Evolutionary conservation across 2,888 invertebrate species (phyloP), one percentile per base, ranked within the genome.

Genomic region (Micropterix aruncella): DNA sequence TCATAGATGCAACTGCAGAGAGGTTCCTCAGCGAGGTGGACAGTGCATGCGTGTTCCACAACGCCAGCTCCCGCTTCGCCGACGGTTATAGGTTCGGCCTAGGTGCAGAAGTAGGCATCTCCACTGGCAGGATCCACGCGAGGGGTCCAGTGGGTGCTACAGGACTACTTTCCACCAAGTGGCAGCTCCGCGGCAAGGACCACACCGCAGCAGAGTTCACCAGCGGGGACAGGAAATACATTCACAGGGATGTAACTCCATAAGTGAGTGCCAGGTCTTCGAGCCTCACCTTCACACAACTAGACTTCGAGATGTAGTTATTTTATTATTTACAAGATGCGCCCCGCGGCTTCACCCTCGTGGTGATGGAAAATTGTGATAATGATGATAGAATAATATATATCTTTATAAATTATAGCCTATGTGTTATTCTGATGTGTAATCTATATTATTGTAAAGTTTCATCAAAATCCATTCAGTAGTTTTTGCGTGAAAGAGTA

Each of bases 1-100:
- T 57, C 62, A 49, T 55, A 73, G 73, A 50, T 36, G 59, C 60
- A 16, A 63, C 58, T 44, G 88, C 90, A 1, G 62, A 70, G 40
- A 65, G 72, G 48, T 94, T 93, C 70, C 71, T 87, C 53, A 67
- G 75, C 38, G 74, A 77, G 52, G 84, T 92, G 3, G 93, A 93
- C 66, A 90, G 90, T 57, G 92, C 93, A 2, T 93, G 93, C 63
- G 93, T 92, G 9, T 93, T 94, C 67, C 90, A 89, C 60, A 94
- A 93, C 60, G 84, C 85, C 19, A 83, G 83, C 56, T 85, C 89
- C 1, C 70, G 92, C 53, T 93, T 93, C 61, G 83, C 93, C 39
- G 93, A 94, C 64, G 93, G 93, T 19, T 94, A 86, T 66, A 74
- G 93, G 53, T 92, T 92, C 59, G 93, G 93, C 42, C 70, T 94